Evolutionary conservation across 2,113 vertebrate genomes (phyloP).

Genomic region (Stigmatopora argus): DNA sequence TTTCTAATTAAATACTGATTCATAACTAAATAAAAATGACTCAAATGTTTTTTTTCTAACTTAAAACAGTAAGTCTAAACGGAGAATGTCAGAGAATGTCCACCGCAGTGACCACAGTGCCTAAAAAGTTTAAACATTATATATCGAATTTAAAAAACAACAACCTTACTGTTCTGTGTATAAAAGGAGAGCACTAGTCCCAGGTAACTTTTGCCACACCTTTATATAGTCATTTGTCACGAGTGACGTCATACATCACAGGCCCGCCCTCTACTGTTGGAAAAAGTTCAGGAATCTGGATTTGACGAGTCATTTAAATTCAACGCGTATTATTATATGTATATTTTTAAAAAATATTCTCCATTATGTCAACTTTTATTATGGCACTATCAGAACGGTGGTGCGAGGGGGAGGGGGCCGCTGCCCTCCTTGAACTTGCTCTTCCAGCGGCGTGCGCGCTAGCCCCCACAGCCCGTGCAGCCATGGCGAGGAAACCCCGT

Average conservation of each 20-base stretch:
- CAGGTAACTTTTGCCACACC: slow-evolving; percentile 6
- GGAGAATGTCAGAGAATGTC: too few relatives aligned
- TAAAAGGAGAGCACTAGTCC: not conserved
- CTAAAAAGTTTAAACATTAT: not conserved
- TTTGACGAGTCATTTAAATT: not conserved
- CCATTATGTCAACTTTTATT: not conserved
- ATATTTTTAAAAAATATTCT: not conserved
- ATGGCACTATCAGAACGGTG: not conserved
- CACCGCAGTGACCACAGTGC: too few relatives aligned
- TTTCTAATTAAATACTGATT: too few relatives aligned
- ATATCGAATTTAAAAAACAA: not conserved
- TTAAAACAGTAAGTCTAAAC: too few relatives aligned
- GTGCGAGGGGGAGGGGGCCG: not conserved
- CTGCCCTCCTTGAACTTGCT: slow-evolving; percentile 15
- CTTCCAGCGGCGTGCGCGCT: slow-evolving; percentile 33
- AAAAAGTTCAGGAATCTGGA: slow-evolving; percentile 24
- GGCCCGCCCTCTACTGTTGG: slow-evolving; percentile 63
- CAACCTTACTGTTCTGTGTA: not conserved
- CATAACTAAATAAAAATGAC: too few relatives aligned
- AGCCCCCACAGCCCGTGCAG: slow-evolving; percentile 91
- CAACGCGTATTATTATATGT: not conserved
- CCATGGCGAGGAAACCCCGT: slow-evolving; percentile 99
- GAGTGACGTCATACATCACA: slow-evolving; percentile 9
- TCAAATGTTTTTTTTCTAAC: too few relatives aligned
- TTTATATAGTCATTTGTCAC: not conserved